phyloP scores from a whole-genome alignment of 1,140 invertebrate species.

The Drepana arcuata region DNA sequence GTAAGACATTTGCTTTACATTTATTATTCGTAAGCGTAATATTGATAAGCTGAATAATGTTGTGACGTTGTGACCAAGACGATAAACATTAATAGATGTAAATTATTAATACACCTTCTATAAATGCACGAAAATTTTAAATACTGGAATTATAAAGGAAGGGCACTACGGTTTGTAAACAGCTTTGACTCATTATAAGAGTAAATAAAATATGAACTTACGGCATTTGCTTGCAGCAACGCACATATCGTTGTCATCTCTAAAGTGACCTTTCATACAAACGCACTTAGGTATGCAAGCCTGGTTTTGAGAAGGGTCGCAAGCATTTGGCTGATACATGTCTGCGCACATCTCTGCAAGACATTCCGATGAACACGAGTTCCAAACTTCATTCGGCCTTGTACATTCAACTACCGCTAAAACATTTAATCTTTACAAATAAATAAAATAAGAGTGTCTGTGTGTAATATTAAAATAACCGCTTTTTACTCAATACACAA shows the following conservation, averaged over 20 bases:
- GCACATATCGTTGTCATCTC: conserved; percentile 13
- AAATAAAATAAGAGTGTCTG: background rate
- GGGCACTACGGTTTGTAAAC: background rate
- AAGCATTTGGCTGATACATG: conserved; percentile 1
- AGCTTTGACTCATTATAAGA: background rate
- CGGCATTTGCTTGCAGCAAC: conserved; percentile 17
- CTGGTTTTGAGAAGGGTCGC: conserved; percentile 1
- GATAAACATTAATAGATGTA: background rate
- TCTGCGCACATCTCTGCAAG: conserved; percentile 13
- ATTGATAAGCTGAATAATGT: too few species aligned
- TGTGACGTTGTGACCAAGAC: background rate
- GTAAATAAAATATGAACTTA: conserved; percentile 6
- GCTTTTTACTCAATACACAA: background rate
- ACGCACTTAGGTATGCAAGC: conserved; percentile 20
- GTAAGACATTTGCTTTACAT: too few species aligned
- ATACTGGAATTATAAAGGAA: background rate
- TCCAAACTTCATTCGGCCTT: conserved; percentile 20
- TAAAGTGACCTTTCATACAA: conserved; percentile 12
- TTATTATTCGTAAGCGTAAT: too few species aligned
- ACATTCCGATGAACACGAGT: conserved; percentile 11
- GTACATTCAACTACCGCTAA: conserved; percentile 20
- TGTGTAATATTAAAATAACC: background rate
- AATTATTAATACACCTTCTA: background rate
- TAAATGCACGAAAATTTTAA: background rate
- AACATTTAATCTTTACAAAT: background rate